Evolutionary conservation across 2,113 vertebrate genomes (phyloP).

Genomic region (Podarcis cretensis): DNA sequence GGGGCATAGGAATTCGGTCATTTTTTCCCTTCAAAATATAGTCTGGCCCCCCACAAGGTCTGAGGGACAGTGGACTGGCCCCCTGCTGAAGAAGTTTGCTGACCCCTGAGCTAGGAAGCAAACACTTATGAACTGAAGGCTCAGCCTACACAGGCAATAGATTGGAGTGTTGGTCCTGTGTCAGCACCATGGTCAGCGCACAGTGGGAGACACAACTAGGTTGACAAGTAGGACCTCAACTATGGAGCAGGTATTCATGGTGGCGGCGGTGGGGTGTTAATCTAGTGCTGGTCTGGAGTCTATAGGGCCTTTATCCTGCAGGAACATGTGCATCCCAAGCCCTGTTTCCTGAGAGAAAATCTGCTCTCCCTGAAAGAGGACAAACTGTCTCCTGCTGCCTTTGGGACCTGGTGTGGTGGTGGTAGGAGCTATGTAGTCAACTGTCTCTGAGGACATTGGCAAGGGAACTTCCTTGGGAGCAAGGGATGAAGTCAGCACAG

Average conservation of each 20-base stretch:
- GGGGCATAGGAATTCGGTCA: too few species aligned
- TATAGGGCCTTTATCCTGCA: background rate
- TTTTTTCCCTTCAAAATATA: too few species aligned
- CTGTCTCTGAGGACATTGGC: background rate
- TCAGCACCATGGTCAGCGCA: slow-evolving; percentile 23
- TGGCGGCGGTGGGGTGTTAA: background rate
- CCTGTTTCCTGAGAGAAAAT: background rate
- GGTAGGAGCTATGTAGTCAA: background rate
- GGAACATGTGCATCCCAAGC: background rate
- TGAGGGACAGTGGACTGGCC: too few species aligned
- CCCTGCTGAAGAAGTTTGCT: too few species aligned
- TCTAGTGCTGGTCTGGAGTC: too few species aligned
- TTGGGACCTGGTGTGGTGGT: background rate
- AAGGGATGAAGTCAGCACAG: background rate
- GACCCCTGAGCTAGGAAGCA: too few species aligned
- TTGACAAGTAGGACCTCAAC: background rate
- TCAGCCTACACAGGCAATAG: background rate
- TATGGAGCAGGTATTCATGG: background rate
- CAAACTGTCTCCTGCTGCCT: background rate
- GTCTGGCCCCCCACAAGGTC: too few species aligned
- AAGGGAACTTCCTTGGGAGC: background rate
- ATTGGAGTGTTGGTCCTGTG: background rate
- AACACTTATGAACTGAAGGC: too few species aligned
- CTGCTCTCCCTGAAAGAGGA: background rate
- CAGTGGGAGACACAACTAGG: background rate